These are phyloP conservation scores for Rousettus madagascariensis DNA, from an alignment of 2,797 vertebrate genomes.

Conservation along the genomic window DNA sequence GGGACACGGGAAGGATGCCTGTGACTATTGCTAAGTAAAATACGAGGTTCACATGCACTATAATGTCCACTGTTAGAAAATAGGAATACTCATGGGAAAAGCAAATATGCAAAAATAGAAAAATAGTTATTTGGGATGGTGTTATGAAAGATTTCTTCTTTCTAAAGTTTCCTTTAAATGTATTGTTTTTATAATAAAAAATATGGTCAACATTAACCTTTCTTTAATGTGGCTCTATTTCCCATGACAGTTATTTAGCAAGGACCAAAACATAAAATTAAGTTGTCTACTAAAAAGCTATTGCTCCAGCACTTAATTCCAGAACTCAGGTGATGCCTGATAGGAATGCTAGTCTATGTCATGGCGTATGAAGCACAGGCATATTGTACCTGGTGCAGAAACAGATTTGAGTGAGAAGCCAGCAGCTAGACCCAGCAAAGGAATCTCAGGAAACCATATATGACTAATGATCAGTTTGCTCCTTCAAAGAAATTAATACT, in stretches of 20 bases:
- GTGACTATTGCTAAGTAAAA: not conserved
- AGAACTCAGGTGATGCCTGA: not conserved
- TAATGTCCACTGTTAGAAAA: not conserved
- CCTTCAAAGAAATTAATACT: constrained; percentile 52
- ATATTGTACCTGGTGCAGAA: not conserved
- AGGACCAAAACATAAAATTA: not conserved
- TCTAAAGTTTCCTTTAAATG: not conserved
- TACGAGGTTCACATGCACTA: not conserved
- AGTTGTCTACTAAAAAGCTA: not conserved
- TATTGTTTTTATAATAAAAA: not conserved
- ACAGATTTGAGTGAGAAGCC: not conserved
- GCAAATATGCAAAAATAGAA: not conserved
- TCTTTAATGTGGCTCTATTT: not conserved
- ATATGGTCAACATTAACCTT: not conserved
- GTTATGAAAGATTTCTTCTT: not conserved
- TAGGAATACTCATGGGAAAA: not conserved
- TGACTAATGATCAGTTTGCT: not conserved
- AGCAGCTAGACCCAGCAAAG: not conserved
- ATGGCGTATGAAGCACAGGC: not conserved
- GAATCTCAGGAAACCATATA: not conserved
- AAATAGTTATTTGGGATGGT: not conserved
- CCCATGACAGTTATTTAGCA: not conserved
- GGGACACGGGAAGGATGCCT: not conserved
- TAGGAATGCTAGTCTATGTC: not conserved
- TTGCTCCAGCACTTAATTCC: not conserved